Base-by-base conservation (phyloP, 64 coral and sea anemone species). In the Dendronephthya gigantea region DNA sequence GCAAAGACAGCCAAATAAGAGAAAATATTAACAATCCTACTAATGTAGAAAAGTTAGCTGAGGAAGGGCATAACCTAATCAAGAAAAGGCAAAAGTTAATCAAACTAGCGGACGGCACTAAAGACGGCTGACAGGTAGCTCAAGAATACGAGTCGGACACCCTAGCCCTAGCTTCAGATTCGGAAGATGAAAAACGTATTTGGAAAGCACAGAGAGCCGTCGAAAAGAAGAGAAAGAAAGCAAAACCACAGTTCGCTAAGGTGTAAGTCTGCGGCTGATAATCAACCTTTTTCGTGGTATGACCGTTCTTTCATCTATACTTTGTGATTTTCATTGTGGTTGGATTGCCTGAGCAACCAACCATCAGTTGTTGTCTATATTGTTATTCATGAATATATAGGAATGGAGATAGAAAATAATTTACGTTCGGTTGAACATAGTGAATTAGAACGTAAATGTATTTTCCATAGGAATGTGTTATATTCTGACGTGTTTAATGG, bases 21-120 rank as follows among this genome's bases (percentile, higher is more conserved):
- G 83, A 51, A 25, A 84, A 35, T 22, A 9, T 85, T 34, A 49
- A 85, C 25, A 85, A 50, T 16, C 83, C 47, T 35, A 9, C 2
- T 9, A 12, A 50, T 31, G 27, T 52, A 7, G 7, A 36, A 8
- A 56, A 4, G 28, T 58, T 85, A 27, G 37, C 39, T n/a, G 6
- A 28, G 17, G 83, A 84, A 52, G 83, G 45, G 2, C 23, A 84
- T 40, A 0, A 50, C 6, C 25, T 50, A n/a, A 84, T 84, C 9
- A 84, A 51, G 83, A 84, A 52, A 34, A n/a, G 45, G 6, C 48
- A 84, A 16, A 84, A 84, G 83, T 84, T 84, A 51, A 84, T 84
- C 4, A 48, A 50, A 12, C 17, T 84, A 12, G 83, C 83, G 1
- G 83, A 52, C 27, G 52, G 83, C 49, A 84, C 22, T 55, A 84